Evolutionary conservation across 2,888 invertebrate species (phyloP), one percentile per base, ranked within the genome.

Genomic region (Pachycephus smyrnensis): DNA sequence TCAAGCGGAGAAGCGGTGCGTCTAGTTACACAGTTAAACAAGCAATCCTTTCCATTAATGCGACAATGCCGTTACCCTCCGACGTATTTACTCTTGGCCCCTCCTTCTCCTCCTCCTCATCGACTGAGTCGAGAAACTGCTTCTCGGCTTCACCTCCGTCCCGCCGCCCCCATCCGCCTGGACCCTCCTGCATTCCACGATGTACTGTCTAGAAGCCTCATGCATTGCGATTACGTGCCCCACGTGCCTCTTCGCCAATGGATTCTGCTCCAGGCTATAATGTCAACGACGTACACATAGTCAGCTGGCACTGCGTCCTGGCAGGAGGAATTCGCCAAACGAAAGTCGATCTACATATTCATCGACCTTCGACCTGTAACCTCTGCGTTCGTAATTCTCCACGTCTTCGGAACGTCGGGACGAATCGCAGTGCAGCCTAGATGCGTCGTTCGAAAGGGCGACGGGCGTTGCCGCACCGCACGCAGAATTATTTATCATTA

Each of bases 31-130:
- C 87, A 87, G 84, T 88, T 87, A 86, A 89, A 87, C 89, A 87
- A 89, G 86, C 90, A 89, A 90, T 89, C 89, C 90, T 89, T 90
- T 90, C 90, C 89, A 90, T 90, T 90, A 90, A 89, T 86, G 84
- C 87, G 87, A 90, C 90, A 90, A 90, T 90, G 86, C 85, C 82
- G 81, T 84, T 86, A 86, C 86, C 85, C 88, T 84, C 84, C 83
- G 85, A 87, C 85, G 87, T 88, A 86, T 88, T 88, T 87, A 88
- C 88, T 78, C 83, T 78, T 80, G 79, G 30, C 12, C 75, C 33
- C 31, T 68, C 35, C 76, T 36, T 40, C 69, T 68, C 36, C 32
- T 68, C 36, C 68, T 30, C 6, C 37, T 23, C 68, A 33, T 74
- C 36, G 69, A 33, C 69, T 69, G 71, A 75, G 73, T 73, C 73